A percentile compares a stretch with the other conserved stretches of the same genome.
phyloP scores from a whole-genome alignment of 2,113 vertebrate genomes.

The Callionymus lyra region DNA sequence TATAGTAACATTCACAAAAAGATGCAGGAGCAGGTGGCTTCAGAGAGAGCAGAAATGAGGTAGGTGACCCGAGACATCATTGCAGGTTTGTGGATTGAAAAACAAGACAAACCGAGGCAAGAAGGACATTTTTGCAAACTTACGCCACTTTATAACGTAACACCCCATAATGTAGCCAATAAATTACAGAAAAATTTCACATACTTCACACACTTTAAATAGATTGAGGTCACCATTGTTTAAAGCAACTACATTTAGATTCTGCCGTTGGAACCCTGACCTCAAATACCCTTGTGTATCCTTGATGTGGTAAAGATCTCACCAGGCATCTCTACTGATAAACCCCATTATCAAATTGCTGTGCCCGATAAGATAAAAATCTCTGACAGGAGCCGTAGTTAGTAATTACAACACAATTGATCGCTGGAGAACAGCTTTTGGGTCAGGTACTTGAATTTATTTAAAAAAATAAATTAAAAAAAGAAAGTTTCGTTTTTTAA shows the following conservation, averaged over 20 bases:
- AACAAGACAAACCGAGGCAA: too few species aligned
- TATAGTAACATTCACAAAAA: too few species aligned
- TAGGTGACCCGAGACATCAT: too few species aligned
- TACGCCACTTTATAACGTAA: too few species aligned
- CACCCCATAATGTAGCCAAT: background rate
- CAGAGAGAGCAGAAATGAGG: too few species aligned
- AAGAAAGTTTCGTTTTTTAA: too few species aligned
- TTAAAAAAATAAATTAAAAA: too few species aligned
- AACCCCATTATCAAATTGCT: conserved; percentile 52
- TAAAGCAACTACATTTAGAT: conserved; percentile 5
- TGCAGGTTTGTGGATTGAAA: too few species aligned
- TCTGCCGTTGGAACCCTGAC: conserved; percentile 22
- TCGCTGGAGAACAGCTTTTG: conserved; percentile 23
- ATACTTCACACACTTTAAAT: too few species aligned
- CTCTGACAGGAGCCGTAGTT: conserved; percentile 47
- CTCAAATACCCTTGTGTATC: conserved; percentile 52
- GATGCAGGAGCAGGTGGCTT: too few species aligned
- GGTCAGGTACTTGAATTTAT: conserved; percentile 7
- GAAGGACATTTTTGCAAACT: too few species aligned
- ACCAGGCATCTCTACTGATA: conserved; percentile 49
- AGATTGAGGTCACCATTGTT: background rate
- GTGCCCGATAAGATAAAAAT: conserved; percentile 56
- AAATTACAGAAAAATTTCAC: background rate
- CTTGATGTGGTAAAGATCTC: conserved; percentile 47
- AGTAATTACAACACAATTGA: conserved; percentile 58